A percentile compares a stretch with the other conserved stretches of the same genome.
Evolutionary conservation across 2,113 vertebrate genomes (phyloP).

Genomic region (Orthonyx spaldingii): DNA sequence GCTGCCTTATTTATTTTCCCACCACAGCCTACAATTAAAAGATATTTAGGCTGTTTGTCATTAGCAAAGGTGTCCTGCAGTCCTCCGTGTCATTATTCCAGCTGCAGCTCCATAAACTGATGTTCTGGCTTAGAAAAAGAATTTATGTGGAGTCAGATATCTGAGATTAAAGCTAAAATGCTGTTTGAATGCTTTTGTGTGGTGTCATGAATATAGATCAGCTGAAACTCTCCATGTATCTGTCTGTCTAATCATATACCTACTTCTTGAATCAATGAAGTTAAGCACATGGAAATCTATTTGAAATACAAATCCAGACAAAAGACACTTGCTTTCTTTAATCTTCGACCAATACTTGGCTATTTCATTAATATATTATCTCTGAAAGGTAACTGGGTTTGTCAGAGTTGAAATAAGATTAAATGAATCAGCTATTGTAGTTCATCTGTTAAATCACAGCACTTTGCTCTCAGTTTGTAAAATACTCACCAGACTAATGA

Average conservation of each 20-base stretch:
- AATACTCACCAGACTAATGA: constrained; percentile 67
- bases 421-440: constrained; percentile 56
- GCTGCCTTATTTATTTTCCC: neutral
- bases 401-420: constrained; percentile 61
- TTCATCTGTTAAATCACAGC: constrained; percentile 66
- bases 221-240: neutral
- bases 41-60: neutral
- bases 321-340: constrained; percentile 3
- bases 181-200: constrained; percentile 2
- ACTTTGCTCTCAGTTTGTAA: constrained; percentile 66
- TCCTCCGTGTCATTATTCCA: neutral
- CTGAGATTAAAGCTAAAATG: neutral
- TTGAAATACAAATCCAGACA: constrained; percentile 41
- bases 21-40: neutral
- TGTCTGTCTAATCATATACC: neutral
- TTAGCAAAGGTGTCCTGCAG: neutral
- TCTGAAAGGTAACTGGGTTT: constrained; percentile 46
- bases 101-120: neutral
- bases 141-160: neutral
- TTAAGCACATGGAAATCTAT: constrained; percentile 4
- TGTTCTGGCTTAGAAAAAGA: neutral
- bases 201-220: neutral
- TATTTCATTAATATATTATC: constrained; percentile 48
- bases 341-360: constrained; percentile 11
- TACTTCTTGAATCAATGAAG: constrained; percentile 22